phyloP scores from a whole-genome alignment of 2,113 vertebrate genomes.

The Danionella cerebrum region DNA sequence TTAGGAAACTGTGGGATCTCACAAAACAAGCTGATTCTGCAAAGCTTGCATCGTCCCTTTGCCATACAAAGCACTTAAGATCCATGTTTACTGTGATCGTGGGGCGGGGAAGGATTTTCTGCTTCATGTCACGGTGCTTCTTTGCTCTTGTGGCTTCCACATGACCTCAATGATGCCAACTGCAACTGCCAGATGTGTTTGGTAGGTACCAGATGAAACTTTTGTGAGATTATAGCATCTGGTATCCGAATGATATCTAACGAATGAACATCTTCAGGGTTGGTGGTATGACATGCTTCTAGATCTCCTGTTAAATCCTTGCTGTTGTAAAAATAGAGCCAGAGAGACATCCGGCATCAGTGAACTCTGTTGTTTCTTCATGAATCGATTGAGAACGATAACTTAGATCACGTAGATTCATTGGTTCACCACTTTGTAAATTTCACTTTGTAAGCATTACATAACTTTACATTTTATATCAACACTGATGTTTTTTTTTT shows the following conservation, averaged over 20 bases:
- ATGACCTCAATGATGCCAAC: neutral
- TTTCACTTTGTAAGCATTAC: too few relatives aligned
- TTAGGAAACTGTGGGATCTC: too few relatives aligned
- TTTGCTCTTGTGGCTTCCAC: neutral
- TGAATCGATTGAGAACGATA: neutral
- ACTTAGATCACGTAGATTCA: neutral
- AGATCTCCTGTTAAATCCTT: neutral
- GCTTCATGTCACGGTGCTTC: too few relatives aligned
- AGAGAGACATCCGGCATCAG: neutral
- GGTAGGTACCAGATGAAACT: neutral
- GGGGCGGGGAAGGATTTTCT: too few relatives aligned
- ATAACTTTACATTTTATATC: too few relatives aligned
- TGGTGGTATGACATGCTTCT: neutral
- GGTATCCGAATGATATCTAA: neutral
- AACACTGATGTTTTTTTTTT: too few relatives aligned
- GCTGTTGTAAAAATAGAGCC: conserved; percentile 33
- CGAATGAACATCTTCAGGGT: neutral
- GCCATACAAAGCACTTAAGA: too few relatives aligned
- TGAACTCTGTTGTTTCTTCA: neutral
- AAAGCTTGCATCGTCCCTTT: too few relatives aligned
- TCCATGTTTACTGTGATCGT: too few relatives aligned
- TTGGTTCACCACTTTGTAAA: neutral
- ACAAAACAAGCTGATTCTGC: too few relatives aligned
- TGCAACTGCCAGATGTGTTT: conserved; percentile 1
- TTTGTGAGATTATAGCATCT: neutral